Percentiles rank a stretch among this genome's conserved stretches.
Conservation (phyloP, 1,140 invertebrate species). For the Rhyzopertha dominica region DNA sequence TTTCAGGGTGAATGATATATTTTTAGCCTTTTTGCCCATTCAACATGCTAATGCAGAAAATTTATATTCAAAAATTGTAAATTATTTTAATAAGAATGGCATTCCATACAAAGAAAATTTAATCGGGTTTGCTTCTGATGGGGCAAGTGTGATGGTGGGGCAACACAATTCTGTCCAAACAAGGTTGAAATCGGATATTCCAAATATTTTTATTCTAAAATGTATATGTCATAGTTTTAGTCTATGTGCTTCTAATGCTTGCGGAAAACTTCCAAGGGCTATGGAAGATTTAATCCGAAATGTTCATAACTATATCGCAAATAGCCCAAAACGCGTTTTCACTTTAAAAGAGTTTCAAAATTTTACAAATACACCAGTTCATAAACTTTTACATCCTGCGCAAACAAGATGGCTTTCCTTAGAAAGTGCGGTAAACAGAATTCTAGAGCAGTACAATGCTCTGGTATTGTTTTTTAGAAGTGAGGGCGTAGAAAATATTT, state of each 20-base stretch:
- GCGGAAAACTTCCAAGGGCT: constrained; percentile 7
- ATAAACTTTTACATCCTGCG: constrained; percentile 38
- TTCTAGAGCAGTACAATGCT: constrained; percentile 41
- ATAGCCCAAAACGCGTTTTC: constrained; percentile 33
- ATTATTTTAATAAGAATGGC: background rate
- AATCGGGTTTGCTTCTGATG: background rate
- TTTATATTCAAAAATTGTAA: too few species aligned
- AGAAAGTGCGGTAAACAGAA: constrained; percentile 31
- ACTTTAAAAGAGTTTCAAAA: constrained; percentile 35
- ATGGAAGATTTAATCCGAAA: too few species aligned
- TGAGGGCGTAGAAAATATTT: constrained; percentile 27
- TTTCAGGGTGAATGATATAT: too few species aligned
- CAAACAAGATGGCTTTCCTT: constrained; percentile 45
- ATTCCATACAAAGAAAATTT: constrained; percentile 5
- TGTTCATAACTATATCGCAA: constrained; percentile 34
- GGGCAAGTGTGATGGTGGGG: background rate
- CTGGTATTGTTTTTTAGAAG: constrained; percentile 38
- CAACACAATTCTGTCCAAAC: constrained; percentile 9
- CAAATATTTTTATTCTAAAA: constrained; percentile 37
- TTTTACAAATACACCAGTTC: constrained; percentile 34
- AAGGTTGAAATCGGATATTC: constrained; percentile 29
- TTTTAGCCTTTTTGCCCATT: too few species aligned
- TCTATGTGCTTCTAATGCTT: constrained; percentile 10
- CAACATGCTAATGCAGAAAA: too few species aligned
- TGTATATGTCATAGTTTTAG: constrained; percentile 41